Percentiles rank a stretch among this genome's conserved stretches.
Conservation (phyloP, 1,140 invertebrate genomes). For the Nilaparvata lugens region DNA sequence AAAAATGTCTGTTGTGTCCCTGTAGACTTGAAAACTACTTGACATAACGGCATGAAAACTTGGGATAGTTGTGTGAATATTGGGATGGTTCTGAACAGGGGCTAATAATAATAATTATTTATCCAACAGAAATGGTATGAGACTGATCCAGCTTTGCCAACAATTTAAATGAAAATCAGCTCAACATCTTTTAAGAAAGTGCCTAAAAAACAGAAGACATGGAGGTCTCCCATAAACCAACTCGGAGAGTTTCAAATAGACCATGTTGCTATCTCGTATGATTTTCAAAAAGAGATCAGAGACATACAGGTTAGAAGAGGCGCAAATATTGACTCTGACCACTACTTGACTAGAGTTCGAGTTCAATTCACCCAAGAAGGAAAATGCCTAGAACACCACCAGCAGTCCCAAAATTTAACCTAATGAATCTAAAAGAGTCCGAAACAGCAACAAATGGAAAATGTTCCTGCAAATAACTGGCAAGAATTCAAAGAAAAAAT, state of each 20-base stretch:
- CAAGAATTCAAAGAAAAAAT: too few species aligned
- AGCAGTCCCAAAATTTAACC: neutral
- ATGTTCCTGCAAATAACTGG: too few species aligned
- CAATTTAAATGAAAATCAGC: neutral
- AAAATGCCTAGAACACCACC: neutral
- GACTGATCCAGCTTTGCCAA: neutral
- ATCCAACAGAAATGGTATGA: neutral
- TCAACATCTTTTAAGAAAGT: neutral
- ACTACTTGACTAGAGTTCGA: neutral
- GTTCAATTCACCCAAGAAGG: neutral
- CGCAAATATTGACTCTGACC: neutral
- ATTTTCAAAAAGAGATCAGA: neutral
- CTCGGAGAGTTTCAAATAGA: too few species aligned
- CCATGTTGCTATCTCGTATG: neutral
- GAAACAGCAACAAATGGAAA: too few species aligned
- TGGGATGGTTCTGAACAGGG: too few species aligned
- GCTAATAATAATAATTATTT: too few species aligned
- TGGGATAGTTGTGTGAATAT: too few species aligned
- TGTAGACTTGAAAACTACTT: too few species aligned
- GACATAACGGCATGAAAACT: too few species aligned
- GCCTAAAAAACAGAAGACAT: neutral
- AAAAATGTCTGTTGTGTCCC: too few species aligned
- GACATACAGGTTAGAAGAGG: neutral
- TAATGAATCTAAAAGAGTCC: neutral
- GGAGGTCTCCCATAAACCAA: neutral